phyloP scores from a whole-genome alignment of 2,797 vertebrate genomes.

The Menidia menidia region DNA sequence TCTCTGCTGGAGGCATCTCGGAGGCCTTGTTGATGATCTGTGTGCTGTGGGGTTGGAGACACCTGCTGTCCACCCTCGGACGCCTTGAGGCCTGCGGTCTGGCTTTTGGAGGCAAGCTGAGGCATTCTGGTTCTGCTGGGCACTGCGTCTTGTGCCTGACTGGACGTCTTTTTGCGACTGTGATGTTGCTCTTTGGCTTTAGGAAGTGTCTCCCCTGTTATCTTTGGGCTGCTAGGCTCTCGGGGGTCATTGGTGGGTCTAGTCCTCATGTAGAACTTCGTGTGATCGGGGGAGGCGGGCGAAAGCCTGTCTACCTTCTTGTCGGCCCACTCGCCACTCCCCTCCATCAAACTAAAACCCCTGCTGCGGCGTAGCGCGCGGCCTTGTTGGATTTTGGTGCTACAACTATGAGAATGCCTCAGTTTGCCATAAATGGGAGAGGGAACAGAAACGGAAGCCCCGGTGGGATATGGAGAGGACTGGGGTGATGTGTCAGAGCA shows the following conservation, averaged over 20 bases:
- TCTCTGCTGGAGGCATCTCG: conserved; percentile 56
- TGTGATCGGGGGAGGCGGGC: conserved; percentile 44
- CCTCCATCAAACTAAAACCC: conserved; percentile 74
- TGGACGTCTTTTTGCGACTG: conserved; percentile 57
- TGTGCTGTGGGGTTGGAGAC: conserved; percentile 38
- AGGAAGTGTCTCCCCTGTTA: conserved; percentile 62
- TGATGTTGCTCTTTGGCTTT: conserved; percentile 76
- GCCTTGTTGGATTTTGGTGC: conserved; percentile 61
- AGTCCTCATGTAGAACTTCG: conserved; percentile 68
- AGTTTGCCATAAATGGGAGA: conserved; percentile 75
- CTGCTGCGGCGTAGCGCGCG: conserved; percentile 61
- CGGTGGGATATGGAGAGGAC: conserved; percentile 81
- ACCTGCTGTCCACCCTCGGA: conserved; percentile 54
- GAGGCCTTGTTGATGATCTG: conserved; percentile 46
- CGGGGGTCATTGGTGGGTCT: conserved; percentile 58
- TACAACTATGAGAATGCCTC: conserved; percentile 80
- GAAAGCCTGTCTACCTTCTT: conserved; percentile 50
- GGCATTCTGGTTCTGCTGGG: conserved; percentile 44
- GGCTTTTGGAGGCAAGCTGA: conserved; percentile 36
- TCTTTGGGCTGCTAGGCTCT: conserved; percentile 77
- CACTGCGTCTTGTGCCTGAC: conserved; percentile 39
- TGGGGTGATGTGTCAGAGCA: conserved; percentile 83
- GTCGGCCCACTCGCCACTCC: conserved; percentile 71
- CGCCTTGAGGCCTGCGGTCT: conserved; percentile 61
- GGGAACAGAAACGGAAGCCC: conserved; percentile 79